Evolutionary conservation across 1,140 invertebrate genomes (phyloP).

Genomic region (Drosophila guanche): DNA sequence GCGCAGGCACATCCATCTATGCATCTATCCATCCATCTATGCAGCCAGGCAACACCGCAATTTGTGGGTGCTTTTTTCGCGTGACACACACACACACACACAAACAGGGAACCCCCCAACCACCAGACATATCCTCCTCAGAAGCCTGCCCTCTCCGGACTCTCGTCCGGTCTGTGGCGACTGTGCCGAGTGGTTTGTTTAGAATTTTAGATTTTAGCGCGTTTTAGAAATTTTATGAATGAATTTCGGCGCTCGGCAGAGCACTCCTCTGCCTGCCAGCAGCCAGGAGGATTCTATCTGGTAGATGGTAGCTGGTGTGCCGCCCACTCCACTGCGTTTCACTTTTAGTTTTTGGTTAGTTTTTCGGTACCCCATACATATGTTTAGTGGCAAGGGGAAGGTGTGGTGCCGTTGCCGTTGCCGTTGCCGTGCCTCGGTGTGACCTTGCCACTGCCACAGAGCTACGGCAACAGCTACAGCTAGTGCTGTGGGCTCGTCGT

Average conservation of each 20-base stretch:
- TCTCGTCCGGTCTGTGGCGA: constrained; percentile 26
- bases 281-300: background rate
- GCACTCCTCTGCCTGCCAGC: constrained; percentile 1
- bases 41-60: constrained; percentile 6
- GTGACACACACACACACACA: constrained; percentile 20
- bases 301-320: background rate
- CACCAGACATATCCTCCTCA: constrained; percentile 16
- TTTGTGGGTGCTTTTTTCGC: constrained; percentile 47
- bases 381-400: constrained; percentile 29
- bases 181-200: constrained; percentile 60
- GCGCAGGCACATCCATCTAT: background rate
- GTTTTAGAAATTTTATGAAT: constrained; percentile 83
- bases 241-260: constrained; percentile 66
- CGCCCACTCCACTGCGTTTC: constrained; percentile 36
- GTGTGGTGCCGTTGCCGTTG: background rate
- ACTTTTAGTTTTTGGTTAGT: constrained; percentile 79
- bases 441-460: constrained; percentile 55
- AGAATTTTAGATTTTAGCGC: constrained; percentile 82
- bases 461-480: background rate
- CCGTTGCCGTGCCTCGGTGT: constrained; percentile 19
- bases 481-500: constrained; percentile 3
- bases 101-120: constrained; percentile 10
- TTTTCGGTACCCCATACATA: constrained; percentile 61
- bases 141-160: constrained; percentile 10
- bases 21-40: constrained; percentile 4